Evolutionary conservation across 2,113 vertebrate species (phyloP), one percentile per base, ranked within the genome.

Genomic region (Erythrocercus mccallii): DNA sequence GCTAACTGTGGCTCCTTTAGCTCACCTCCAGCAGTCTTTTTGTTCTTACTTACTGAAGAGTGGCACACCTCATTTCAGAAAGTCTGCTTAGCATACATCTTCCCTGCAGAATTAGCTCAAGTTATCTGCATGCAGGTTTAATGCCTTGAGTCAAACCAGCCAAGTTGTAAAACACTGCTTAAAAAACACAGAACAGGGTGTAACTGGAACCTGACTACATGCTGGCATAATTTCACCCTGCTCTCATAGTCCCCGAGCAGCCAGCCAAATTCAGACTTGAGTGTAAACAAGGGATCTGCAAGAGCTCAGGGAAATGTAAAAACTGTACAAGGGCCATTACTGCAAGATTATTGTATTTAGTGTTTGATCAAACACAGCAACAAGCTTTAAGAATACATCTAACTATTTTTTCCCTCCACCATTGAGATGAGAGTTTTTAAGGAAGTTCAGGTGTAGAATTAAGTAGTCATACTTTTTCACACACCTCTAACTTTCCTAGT

Each of bases 341-440:
- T 81, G 38, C 6, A 38, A 76, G 35, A 42, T 5, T 6, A 15
- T 35, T 61, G 24, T 10, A 7, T 61, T 74, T 64, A 82, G 21
- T 44, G 38, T 81, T 76, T 80, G 71, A 73, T 44, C 15, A 31
- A 83, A 88, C 10, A 70, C 19, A 56, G 33, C 11, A 86, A 40
- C 6, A 62, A 81, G 8, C 10, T 88, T 64, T 61, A 83, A 86
- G 44, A 86, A 51, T 21, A 33, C 3, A 45, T 37, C 27, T 62
- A 58, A 58, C 27, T 22, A 0, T 0, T 3, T n/a, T 48, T 28
- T 5, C 42, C 13, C 12, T 4, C 2, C 14, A 48, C 5, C 11
- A 12, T 25, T 80, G 31, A 81, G 18, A 64, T 28, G 35, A 48
- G 30, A 51, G 25, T 21, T 85, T 91, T 53, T 58, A 76, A 91